A percentile compares a stretch with the other conserved stretches of the same genome.
phyloP scores from a whole-genome alignment of 2,888 invertebrate species.

The Nomada fabriciana region DNA sequence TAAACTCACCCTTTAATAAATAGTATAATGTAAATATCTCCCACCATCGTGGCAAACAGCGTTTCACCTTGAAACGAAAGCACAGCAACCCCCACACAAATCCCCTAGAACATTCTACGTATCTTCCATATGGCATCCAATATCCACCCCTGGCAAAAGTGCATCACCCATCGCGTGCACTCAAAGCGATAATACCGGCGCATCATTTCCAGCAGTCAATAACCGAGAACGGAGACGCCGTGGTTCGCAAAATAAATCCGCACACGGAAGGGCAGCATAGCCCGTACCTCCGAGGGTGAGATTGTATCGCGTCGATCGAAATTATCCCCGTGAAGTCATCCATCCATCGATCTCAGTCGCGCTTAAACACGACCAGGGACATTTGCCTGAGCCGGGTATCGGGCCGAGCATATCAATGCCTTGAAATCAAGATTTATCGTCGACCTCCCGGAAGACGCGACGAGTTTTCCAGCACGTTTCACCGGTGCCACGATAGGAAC shows the following conservation, averaged over 20 bases:
- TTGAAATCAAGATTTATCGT: slow-evolving; percentile 61
- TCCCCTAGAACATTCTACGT: background rate
- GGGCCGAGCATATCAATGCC: slow-evolving; percentile 44
- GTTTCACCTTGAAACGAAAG: no score
- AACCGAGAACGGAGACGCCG: background rate
- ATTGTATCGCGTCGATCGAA: slow-evolving; percentile 14
- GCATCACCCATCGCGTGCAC: background rate
- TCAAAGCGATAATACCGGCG: background rate
- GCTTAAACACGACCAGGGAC: slow-evolving; percentile 5
- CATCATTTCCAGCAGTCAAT: slow-evolving; percentile 3
- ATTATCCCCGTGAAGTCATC: slow-evolving; percentile 23
- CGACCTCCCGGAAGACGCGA: slow-evolving; percentile 39
- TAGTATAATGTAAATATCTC: no score
- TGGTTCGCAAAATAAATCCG: background rate
- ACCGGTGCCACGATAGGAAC: slow-evolving; percentile 41
- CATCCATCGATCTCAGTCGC: slow-evolving; percentile 11
- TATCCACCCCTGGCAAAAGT: background rate
- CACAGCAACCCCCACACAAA: background rate
- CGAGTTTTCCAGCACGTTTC: slow-evolving; percentile 59
- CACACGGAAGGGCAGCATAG: background rate
- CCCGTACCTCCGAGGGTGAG: background rate
- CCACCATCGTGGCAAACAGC: no score
- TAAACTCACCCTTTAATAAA: no score
- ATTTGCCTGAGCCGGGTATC: slow-evolving; percentile 18
- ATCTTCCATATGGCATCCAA: background rate